phyloP scores from a whole-genome alignment of 2,888 invertebrate species.

The Vanessa cardui region DNA sequence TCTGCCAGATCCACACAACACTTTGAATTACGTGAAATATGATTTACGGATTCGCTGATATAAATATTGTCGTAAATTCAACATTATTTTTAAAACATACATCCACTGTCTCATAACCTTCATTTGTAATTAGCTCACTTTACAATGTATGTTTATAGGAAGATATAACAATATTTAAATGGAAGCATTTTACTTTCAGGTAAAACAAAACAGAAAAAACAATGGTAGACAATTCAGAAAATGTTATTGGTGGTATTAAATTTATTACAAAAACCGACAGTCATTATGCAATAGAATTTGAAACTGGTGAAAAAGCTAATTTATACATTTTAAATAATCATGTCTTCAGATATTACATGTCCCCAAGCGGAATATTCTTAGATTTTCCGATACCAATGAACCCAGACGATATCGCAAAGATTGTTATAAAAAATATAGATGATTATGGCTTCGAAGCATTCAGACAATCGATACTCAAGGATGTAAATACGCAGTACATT shows the following conservation, averaged over 20 bases:
- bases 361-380: conserved; percentile 60
- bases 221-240: conserved; percentile 15
- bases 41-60: too few relatives aligned
- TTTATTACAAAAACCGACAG: conserved; percentile 56
- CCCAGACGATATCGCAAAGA: conserved; percentile 62
- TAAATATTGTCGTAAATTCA: too few relatives aligned
- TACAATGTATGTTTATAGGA: too few relatives aligned
- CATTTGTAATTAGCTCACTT: too few relatives aligned
- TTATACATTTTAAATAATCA: conserved; percentile 67
- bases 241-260: conserved; percentile 50
- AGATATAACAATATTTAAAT: neutral
- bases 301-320: conserved; percentile 59
- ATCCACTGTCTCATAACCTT: too few relatives aligned
- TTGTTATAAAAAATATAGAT: conserved; percentile 56
- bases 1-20: too few relatives aligned
- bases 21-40: too few relatives aligned
- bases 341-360: conserved; percentile 71
- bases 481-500: conserved; percentile 49
- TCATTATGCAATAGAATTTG: conserved; percentile 58
- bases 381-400: conserved; percentile 68
- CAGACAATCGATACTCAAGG: conserved; percentile 53
- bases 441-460: conserved; percentile 63
- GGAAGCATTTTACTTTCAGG: conserved; percentile 3
- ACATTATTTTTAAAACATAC: too few relatives aligned
- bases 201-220: neutral